Conservation (phyloP, 2,113 vertebrate species). For the Bos taurus region DNA sequence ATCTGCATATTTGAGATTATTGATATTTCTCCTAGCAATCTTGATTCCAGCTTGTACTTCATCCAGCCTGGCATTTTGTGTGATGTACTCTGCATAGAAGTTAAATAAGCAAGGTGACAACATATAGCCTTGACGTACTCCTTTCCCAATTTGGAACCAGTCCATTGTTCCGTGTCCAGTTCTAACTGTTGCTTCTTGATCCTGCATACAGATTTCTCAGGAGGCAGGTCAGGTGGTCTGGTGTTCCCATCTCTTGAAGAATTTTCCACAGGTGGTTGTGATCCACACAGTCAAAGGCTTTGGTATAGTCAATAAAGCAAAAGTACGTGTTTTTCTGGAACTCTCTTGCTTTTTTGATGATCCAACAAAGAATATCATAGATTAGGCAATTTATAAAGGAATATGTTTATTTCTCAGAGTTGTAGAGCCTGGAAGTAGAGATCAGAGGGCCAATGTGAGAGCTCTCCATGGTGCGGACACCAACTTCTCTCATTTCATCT, state of each 20-base stretch:
- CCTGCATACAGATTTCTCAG: background rate
- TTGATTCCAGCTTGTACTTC: background rate
- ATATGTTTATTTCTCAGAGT: background rate
- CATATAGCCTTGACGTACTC: background rate
- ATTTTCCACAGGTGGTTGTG: background rate
- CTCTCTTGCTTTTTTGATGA: background rate
- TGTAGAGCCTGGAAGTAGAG: background rate
- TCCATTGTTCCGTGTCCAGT: background rate
- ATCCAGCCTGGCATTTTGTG: background rate
- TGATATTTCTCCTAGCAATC: background rate
- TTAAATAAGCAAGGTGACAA: background rate
- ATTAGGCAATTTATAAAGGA: background rate
- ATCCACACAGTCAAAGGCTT: background rate
- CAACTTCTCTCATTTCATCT: background rate
- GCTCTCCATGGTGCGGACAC: fast-evolving
- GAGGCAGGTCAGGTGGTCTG: background rate
- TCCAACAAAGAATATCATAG: background rate
- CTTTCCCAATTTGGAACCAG: background rate
- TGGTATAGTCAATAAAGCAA: background rate
- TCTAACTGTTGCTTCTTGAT: background rate
- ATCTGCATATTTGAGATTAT: background rate
- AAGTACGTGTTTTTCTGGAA: background rate
- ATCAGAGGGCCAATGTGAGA: background rate
- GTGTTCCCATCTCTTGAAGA: background rate
- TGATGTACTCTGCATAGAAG: background rate